A percentile compares a stretch with the other conserved stretches of the same genome.
Evolutionary conservation across 2,888 invertebrate genomes (phyloP).

Genomic region (Chaetoderma sp.): DNA sequence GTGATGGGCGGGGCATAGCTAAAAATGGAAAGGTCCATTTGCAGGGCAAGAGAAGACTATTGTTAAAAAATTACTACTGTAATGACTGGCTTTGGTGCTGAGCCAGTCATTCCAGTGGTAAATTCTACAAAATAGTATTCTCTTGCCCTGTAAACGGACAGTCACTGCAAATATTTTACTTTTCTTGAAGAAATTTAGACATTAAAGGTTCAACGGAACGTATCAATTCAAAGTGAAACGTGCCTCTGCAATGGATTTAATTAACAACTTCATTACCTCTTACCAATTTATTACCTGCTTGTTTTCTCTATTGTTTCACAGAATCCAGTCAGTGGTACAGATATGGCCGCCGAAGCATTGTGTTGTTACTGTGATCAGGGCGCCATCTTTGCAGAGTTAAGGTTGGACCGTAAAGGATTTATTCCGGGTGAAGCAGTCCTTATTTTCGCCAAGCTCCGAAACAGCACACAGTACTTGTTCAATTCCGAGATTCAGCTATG

Average conservation of each 20-base stretch:
- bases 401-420: neutral
- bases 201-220: no score
- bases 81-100: no score
- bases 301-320: neutral
- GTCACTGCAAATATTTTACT: no score
- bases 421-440: conserved; percentile 6
- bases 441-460: neutral
- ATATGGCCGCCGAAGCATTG: neutral
- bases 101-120: no score
- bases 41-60: no score
- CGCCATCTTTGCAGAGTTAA: conserved; percentile 7
- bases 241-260: neutral
- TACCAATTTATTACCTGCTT: neutral
- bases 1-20: no score
- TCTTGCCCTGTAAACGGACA: no score
- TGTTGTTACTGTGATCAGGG: conserved; percentile 9
- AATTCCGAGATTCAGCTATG: conserved; percentile 2
- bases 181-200: no score
- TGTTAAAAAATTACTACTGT: no score
- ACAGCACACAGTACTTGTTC: conserved; percentile 3
- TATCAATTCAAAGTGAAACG: no score
- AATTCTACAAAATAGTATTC: no score
- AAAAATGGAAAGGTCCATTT: no score
- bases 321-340: neutral
- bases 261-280: neutral